These are phyloP conservation scores for Hemicrepidius hirtus DNA, from an alignment of 2,888 invertebrate genomes.

Conservation along the genomic window DNA sequence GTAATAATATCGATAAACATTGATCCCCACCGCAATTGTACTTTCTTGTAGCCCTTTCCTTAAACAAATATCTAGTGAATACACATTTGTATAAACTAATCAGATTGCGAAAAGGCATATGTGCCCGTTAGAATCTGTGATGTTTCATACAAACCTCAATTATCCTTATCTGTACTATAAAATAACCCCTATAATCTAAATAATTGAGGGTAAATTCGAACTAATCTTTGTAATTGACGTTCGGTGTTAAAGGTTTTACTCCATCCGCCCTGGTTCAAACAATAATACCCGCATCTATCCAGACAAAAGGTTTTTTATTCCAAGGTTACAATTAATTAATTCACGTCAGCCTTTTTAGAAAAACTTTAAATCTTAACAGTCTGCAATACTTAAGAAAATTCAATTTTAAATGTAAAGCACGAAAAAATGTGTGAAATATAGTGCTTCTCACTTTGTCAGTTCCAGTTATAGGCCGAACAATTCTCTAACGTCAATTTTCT, in stretches of 20 bases:
- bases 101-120: no score
- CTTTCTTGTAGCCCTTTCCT: background rate
- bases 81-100: no score
- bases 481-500: slow-evolving; percentile 34
- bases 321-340: background rate
- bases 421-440: background rate
- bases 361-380: background rate
- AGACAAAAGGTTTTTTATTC: background rate
- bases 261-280: slow-evolving; percentile 2
- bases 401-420: background rate
- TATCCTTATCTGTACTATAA: slow-evolving; percentile 15
- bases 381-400: background rate
- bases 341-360: background rate
- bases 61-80: no score
- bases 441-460: slow-evolving; percentile 1
- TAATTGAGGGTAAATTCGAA: slow-evolving; percentile 4
- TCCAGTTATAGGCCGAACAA: background rate
- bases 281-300: background rate
- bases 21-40: background rate
- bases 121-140: background rate
- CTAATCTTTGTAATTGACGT: slow-evolving; percentile 29
- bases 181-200: slow-evolving; percentile 28
- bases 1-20: slow-evolving; percentile 21
- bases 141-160: slow-evolving; percentile 1
- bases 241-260: slow-evolving; percentile 18